Evolutionary conservation across 2,888 invertebrate genomes (phyloP).

Genomic region (Athalia rosae): DNA sequence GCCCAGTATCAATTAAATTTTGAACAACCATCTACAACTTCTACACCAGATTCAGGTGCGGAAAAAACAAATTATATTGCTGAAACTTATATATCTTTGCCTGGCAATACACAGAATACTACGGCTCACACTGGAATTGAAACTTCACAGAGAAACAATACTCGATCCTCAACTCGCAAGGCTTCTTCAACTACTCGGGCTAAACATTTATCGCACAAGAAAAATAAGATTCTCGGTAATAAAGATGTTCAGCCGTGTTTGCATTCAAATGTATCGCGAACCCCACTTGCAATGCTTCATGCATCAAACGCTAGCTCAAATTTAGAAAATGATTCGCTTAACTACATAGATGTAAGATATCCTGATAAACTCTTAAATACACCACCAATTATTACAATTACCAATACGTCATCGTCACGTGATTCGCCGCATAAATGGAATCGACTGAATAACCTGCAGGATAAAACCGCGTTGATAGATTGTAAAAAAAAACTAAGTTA

Average conservation of each 20-base stretch:
- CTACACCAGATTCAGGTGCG: not conserved
- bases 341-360: conserved; percentile 12
- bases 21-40: not conserved
- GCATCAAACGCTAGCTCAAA: not conserved
- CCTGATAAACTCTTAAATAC: not conserved
- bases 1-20: not conserved
- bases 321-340: not conserved
- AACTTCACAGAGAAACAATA: not conserved
- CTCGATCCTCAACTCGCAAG: not conserved
- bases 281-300: conserved; percentile 1
- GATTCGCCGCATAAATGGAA: not conserved
- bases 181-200: not conserved
- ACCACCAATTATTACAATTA: not conserved
- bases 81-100: not conserved
- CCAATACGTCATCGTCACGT: not conserved
- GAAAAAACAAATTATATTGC: not conserved
- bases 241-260: too few species aligned
- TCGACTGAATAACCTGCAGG: not conserved
- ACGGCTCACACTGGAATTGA: not conserved
- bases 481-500: not conserved
- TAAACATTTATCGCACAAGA: not conserved
- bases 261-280: too few species aligned
- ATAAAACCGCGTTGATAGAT: not conserved
- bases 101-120: conserved; percentile 1
- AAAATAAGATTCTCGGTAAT: conserved; percentile 3